Base-by-base conservation (phyloP, 2,113 vertebrate species). In the Pluvialis apricaria region DNA sequence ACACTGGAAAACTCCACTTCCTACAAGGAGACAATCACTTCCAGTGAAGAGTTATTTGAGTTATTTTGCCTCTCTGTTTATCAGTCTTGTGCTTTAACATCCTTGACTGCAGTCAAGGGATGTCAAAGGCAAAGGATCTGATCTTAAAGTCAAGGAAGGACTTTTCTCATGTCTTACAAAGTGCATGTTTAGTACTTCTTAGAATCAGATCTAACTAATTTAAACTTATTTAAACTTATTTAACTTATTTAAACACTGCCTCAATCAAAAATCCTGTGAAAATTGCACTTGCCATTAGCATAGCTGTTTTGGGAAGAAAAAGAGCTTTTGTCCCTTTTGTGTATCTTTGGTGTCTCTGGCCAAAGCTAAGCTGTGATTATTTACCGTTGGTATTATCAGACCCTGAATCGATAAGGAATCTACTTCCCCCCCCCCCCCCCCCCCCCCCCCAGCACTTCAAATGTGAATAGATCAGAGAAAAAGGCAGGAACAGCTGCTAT, bases 401-500 rank as follows among this genome's bases (percentile, higher is more conserved):
- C 38, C 80, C 58, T 55, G 70, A 92, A 71, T 28, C 11, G 3
- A 47, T 28, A 88, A 55, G 42, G 72, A 94, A 95, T 52, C 31
- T n/a, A n/a, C n/a, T n/a, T n/a, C n/a, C n/a, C n/a, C n/a, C n/a
- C n/a, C n/a, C n/a, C n/a, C n/a, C n/a, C n/a, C n/a, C n/a, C n/a
- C n/a, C n/a, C n/a, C n/a, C n/a, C 8, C 38, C 62, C n/a, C 40
- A 34, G 52, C 1, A 0, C 36, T 91, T 77, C 8, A 12, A 78
- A 55, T 66, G 18, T n/a, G 76, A 85, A 69, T 73, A 85, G 81
- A 79, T 90, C 77, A 88, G 38, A 91, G 88, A 90, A 94, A 71
- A 29, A 91, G 38, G 73, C 42, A 88, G 21, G 60, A 96, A 80
- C 72, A 80, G 61, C 80, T 96, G 85, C 61, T 94, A 51, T 96